Base-by-base conservation (phyloP, 2,113 vertebrate genomes). In the Pterocles gutturalis region DNA sequence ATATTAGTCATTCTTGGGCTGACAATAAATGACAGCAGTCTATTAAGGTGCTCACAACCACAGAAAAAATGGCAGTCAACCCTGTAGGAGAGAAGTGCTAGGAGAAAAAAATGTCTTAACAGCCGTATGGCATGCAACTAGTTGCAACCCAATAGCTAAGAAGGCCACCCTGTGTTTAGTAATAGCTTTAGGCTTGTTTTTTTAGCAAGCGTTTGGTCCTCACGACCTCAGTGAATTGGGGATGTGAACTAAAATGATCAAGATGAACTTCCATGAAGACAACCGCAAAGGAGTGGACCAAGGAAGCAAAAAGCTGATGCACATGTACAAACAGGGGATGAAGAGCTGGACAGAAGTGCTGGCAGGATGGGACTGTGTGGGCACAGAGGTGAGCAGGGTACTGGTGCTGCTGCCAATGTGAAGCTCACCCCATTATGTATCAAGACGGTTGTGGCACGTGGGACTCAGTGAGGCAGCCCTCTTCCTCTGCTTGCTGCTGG, bases 351-450 rank as follows among this genome's bases (percentile, higher is more conserved):
- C 0, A 3, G 36, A 38, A 67, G 57, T 13, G 53, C 46, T 43
- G 61, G 26, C 41, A 73, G 64, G n/a, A 82, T 62, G 33, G 48
- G 34, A 25, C 29, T 34, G 10, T 24, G 25, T 11, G 20, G 29
- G 45, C n/a, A 55, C 24, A 51, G 8, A 34, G 53, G 33, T 43
- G 61, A 86, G 34, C 41, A 81, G 54, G 46, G 11, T 45, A 26
- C 15, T 80, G 38, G 7, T 43, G 43, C n/a, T 71, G 49, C 16
- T 15, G 45, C 33, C 1, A 5, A 25, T 0, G 4, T 26, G 29
- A 92, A 75, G 14, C 16, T 90, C 48, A 62, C 28, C 10, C 29
- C 1, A 1, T 1, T 13, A 25, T 0, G 1, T 28, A 46, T 16
- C 45, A 60, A 36, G 7, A 20, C 20, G 17, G 11, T 25, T 33